phyloP scores from a whole-genome alignment of 2,113 vertebrate genomes.

The Erpornis zantholeuca region DNA sequence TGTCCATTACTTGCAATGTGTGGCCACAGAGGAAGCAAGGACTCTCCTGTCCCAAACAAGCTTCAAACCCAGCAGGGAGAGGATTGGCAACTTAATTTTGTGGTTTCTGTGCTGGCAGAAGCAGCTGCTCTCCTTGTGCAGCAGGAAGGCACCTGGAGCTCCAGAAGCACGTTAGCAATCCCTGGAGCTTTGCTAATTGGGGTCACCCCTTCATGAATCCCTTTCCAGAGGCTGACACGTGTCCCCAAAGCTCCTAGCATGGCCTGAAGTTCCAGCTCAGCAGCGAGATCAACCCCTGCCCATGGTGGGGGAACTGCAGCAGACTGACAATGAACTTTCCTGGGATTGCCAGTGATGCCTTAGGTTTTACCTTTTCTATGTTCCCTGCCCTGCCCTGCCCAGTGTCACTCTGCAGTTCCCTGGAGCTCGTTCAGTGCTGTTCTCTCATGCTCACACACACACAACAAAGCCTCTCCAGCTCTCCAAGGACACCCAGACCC shows the following conservation, averaged over 20 bases:
- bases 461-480: too few relatives aligned
- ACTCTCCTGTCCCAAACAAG: neutral
- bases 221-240: neutral
- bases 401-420: too few relatives aligned
- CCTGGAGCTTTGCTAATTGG: neutral
- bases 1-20: neutral
- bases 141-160: neutral
- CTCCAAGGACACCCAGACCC: too few relatives aligned
- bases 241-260: neutral
- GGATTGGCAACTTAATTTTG: neutral
- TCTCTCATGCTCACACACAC: too few relatives aligned
- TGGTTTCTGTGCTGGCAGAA: neutral
- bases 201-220: neutral
- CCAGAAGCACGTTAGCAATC: neutral
- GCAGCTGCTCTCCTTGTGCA: neutral
- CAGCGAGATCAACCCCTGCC: neutral
- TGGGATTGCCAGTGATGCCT: too few relatives aligned
- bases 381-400: too few relatives aligned
- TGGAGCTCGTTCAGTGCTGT: too few relatives aligned
- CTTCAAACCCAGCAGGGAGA: neutral
- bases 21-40: neutral
- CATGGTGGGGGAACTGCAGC: neutral
- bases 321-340: neutral
- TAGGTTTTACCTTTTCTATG: too few relatives aligned
- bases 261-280: neutral